Conservation (phyloP, 92 coral and sea anemone species). For the Meandrina meandrites region DNA sequence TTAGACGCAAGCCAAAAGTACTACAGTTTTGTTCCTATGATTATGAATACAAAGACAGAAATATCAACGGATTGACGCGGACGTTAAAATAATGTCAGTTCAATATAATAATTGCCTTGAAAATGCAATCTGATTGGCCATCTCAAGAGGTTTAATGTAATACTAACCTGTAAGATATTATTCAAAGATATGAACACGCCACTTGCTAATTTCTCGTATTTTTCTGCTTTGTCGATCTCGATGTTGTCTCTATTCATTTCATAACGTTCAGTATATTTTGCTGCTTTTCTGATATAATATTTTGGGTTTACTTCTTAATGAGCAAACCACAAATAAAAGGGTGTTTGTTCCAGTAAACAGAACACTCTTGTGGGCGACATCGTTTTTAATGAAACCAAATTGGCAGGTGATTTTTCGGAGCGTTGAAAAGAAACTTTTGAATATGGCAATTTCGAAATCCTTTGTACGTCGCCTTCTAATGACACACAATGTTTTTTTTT, state of each 20-base stretch:
- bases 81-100: slow-evolving; percentile 10
- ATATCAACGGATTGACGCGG: background rate
- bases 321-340: background rate
- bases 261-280: background rate
- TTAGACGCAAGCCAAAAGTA: background rate
- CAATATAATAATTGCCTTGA: background rate
- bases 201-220: background rate
- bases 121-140: slow-evolving; percentile 14
- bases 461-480: background rate
- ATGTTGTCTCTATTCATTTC: background rate
- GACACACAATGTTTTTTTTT: background rate
- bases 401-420: background rate
- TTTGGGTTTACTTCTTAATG: background rate
- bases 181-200: background rate
- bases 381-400: background rate
- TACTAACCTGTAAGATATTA: background rate
- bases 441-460: background rate
- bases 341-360: background rate
- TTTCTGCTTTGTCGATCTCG: background rate
- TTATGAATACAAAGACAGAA: background rate
- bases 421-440: background rate
- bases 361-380: background rate
- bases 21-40: background rate
- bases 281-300: background rate
- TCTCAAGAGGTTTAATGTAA: background rate